phyloP scores from a whole-genome alignment of 1,140 invertebrate species.

The Eciton burchellii region DNA sequence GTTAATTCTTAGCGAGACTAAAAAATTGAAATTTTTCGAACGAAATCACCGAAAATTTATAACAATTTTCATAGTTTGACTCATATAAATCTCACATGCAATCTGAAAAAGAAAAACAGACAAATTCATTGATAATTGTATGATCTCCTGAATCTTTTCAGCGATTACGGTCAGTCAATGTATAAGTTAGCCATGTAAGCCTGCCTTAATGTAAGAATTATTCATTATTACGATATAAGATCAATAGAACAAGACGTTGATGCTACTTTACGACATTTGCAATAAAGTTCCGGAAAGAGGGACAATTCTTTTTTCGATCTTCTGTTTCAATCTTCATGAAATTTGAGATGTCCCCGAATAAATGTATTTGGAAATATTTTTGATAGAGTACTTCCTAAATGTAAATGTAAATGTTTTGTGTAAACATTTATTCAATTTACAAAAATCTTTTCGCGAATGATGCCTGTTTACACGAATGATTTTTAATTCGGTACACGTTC shows the following conservation, averaged over 20 bases:
- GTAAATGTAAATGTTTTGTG: constrained; percentile 7
- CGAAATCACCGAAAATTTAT: not conserved
- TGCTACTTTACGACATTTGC: constrained; percentile 38
- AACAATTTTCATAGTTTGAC: not conserved
- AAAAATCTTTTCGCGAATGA: not conserved
- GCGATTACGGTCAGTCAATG: constrained; percentile 37
- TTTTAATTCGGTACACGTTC: not conserved
- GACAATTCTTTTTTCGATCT: no score
- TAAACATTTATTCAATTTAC: not conserved
- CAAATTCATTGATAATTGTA: not conserved
- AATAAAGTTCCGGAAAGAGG: constrained; percentile 23
- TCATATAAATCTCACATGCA: not conserved
- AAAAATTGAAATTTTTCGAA: not conserved
- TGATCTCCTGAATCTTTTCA: constrained; percentile 15
- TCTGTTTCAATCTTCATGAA: not conserved
- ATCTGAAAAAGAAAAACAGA: not conserved
- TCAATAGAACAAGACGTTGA: constrained; percentile 1
- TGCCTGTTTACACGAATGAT: not conserved
- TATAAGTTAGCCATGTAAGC: constrained; percentile 57
- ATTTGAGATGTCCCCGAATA: not conserved
- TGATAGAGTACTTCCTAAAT: not conserved
- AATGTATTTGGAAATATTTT: not conserved
- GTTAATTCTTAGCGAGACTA: not conserved
- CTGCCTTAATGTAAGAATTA: constrained; percentile 67
- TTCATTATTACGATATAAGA: constrained; percentile 57